Evolutionary conservation across 2,888 invertebrate genomes (phyloP).

Genomic region (Pharmacophagus antenor): DNA sequence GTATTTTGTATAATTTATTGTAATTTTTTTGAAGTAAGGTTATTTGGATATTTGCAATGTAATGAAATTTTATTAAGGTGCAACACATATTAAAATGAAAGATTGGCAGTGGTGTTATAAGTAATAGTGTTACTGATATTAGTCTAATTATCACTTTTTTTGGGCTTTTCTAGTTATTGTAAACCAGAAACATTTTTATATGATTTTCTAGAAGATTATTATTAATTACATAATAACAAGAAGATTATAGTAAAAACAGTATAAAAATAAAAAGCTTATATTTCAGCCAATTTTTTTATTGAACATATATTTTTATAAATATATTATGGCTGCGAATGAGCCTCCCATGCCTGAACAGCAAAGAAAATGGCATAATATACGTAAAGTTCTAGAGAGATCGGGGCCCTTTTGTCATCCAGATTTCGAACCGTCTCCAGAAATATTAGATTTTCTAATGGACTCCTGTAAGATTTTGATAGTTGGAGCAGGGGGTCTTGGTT

Average conservation of each 20-base stretch:
- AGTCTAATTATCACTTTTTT: neutral
- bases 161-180: neutral
- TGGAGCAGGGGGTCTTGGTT: slow-evolving; percentile 98
- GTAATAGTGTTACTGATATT: too few species aligned
- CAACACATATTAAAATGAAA: neutral
- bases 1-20: neutral
- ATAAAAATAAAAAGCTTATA: neutral
- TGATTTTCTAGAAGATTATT: neutral
- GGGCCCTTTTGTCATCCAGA: slow-evolving; percentile 97
- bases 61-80: neutral
- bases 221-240: neutral
- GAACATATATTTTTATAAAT: neutral
- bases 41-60: neutral
- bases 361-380: slow-evolving; percentile 90
- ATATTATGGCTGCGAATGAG: slow-evolving; percentile 53
- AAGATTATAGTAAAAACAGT: neutral
- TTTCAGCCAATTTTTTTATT: neutral
- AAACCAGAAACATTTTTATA: too few species aligned
- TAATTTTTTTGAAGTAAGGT: neutral
- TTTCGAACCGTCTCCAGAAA: slow-evolving; percentile 92
- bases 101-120: neutral
- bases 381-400: slow-evolving; percentile 92
- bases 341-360: slow-evolving; percentile 59
- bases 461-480: slow-evolving; percentile 89
- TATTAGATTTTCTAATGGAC: slow-evolving; percentile 90